Evolutionary conservation across 2,888 invertebrate species (phyloP).

Genomic region (Leucozona laternaria): DNA sequence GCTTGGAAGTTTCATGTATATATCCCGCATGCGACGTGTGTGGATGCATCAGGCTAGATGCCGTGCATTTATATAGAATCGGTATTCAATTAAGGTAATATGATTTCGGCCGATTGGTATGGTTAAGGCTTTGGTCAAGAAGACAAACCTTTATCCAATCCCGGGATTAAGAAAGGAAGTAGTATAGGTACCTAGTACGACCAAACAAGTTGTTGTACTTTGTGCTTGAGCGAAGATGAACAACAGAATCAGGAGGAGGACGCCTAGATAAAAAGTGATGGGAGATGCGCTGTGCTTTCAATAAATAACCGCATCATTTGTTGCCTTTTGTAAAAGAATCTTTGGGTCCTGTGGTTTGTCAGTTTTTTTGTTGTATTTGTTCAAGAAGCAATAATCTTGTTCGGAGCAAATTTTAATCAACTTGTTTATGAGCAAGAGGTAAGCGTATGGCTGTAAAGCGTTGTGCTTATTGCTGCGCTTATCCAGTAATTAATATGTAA

Average conservation of each 20-base stretch:
- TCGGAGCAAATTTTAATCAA: constrained; percentile 61
- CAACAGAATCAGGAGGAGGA: not conserved
- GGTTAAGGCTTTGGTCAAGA: not conserved
- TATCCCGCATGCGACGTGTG: not conserved
- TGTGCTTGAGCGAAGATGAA: not conserved
- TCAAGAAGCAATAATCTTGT: constrained; percentile 28
- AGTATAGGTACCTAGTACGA: not conserved
- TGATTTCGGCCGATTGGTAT: constrained; percentile 56
- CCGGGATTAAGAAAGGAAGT: not conserved
- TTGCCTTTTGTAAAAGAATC: constrained; percentile 15
- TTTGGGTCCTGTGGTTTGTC: constrained; percentile 26
- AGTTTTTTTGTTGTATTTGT: not conserved
- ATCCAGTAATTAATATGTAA: constrained; percentile 67
- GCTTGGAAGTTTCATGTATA: constrained; percentile 49
- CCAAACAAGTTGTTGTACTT: not conserved
- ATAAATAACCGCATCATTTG: constrained; percentile 38
- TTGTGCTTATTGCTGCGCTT: constrained; percentile 21
- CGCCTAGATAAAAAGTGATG: not conserved
- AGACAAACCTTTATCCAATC: constrained; percentile 5
- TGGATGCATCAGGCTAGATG: not conserved
- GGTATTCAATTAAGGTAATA: constrained; percentile 71
- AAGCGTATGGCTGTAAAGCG: constrained; percentile 59
- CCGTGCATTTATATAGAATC: constrained; percentile 26
- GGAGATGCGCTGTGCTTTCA: not conserved
- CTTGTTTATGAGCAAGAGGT: constrained; percentile 65